Evolutionary conservation across 2,888 invertebrate genomes (phyloP), one percentile per base, ranked within the genome.

Genomic region (Zaprionus bogoriensis): DNA sequence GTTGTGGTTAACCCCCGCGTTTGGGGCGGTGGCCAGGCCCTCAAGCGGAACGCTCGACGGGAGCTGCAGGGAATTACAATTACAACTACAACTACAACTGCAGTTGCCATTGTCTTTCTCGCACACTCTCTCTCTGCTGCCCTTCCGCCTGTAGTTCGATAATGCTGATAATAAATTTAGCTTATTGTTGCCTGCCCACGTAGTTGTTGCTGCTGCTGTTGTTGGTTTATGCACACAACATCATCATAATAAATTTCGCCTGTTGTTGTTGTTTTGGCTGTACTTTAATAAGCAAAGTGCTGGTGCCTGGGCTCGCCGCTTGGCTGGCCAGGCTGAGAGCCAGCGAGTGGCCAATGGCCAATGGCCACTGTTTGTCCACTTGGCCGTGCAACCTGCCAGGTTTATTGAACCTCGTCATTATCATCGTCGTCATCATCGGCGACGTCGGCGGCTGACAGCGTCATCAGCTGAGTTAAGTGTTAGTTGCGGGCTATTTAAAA

Each of bases 201-300:
- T 39, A 61, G 52, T 60, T 53, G 51, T 41, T 60, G 55, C 10
- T 53, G 65, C 41, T 60, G 55, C 22, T 62, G 68, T 48, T 63
- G 68, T 45, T 67, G 68, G 41, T 47, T 78, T 73, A 78, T 81
- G 70, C 79, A 84, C 79, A 74, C 78, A 84, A 81, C 82, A 83
- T 84, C 84, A 83, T 81, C 80, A 81, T 83, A 81, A 81, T 81
- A 81, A 81, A 83, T 85, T 85, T 85, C 66, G 74, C 71, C 25
- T 50, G 68, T 36, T 52, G 51, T 10, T 36, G 58, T 30, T 38
- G 58, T 27, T 46, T 51, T 41, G 41, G 12, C 12, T 42, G 66
- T 82, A 85, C 83, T 85, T 81, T 77, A 85, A 85, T 85, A 81
- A 81, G 86, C 77, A 79, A 78, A 81, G 83, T 81, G 83, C 85